Conservation (phyloP, 2,113 vertebrate species). For the Amphiprion ocellaris region DNA sequence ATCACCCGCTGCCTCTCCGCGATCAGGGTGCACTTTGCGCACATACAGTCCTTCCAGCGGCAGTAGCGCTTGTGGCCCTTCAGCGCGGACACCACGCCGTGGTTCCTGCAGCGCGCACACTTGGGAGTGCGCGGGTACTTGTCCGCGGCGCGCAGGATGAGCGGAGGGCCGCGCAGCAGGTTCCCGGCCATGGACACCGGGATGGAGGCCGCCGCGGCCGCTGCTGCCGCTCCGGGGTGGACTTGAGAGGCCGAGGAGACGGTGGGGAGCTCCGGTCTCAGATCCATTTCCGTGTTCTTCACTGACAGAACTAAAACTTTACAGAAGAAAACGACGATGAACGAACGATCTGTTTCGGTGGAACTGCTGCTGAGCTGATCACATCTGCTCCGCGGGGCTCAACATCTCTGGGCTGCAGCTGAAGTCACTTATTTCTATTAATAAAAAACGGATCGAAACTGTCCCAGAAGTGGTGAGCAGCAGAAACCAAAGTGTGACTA, state of each 20-base stretch:
- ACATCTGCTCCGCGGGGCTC: slow-evolving; percentile 48
- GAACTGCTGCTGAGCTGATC: slow-evolving; percentile 17
- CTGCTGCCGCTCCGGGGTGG: slow-evolving; percentile 82
- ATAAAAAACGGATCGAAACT: slow-evolving; percentile 18
- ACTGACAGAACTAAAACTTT: background rate
- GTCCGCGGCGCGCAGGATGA: slow-evolving; percentile 93
- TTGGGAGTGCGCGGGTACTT: slow-evolving; percentile 98
- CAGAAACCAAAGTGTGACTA: background rate
- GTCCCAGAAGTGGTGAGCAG: slow-evolving; percentile 1
- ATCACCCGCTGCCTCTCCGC: slow-evolving; percentile 98
- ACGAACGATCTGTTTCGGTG: background rate
- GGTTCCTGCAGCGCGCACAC: slow-evolving; percentile 97
- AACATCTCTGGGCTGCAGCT: slow-evolving; percentile 63
- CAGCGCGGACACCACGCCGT: slow-evolving; percentile 96
- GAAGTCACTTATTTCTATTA: slow-evolving; percentile 34
- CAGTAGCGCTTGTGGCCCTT: slow-evolving; percentile 99
- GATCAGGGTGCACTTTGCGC: slow-evolving; percentile 98
- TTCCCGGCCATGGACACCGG: slow-evolving; percentile 94
- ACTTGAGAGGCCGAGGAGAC: slow-evolving; percentile 87
- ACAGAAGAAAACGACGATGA: background rate
- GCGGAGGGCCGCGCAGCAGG: slow-evolving; percentile 90
- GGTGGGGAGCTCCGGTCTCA: slow-evolving; percentile 90
- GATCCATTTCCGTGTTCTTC: slow-evolving; percentile 86
- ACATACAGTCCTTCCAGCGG: slow-evolving; percentile 99
- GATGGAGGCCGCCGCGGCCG: slow-evolving; percentile 83